A percentile compares a stretch with the other conserved stretches of the same genome.
Evolutionary conservation across 2,113 vertebrate species (phyloP).

Genomic region (Gorsachius goisagi): DNA sequence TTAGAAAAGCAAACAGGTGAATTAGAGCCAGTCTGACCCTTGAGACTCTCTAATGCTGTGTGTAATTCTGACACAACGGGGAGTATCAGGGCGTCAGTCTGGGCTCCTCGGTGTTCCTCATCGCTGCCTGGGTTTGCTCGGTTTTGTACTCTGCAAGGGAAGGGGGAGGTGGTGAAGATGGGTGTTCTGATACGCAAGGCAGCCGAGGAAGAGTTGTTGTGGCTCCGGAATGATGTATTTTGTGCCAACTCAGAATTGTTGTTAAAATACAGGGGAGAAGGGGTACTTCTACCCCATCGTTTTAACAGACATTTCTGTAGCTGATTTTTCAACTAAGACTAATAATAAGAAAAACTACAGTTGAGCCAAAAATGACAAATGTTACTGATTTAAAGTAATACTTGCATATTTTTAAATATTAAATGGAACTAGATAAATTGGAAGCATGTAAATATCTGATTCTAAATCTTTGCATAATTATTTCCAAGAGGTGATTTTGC

Average conservation of each 20-base stretch:
- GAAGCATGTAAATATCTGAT: constrained; percentile 61
- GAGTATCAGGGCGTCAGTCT: not conserved
- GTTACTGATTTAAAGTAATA: constrained; percentile 43
- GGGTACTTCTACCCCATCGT: not conserved
- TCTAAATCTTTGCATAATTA: constrained; percentile 31
- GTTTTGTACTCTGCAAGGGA: not conserved
- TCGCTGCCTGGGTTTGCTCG: not conserved
- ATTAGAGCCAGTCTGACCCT: not conserved
- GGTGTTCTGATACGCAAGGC: not conserved
- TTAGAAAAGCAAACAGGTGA: not conserved
- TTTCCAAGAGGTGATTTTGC: constrained; percentile 58
- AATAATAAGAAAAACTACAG: constrained; percentile 36
- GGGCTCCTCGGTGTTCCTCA: fast-evolving
- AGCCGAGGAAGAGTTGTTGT: not conserved
- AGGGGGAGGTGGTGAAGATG: not conserved
- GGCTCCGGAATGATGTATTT: not conserved
- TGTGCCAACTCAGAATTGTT: constrained; percentile 43
- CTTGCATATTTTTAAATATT: constrained; percentile 39
- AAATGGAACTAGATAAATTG: not conserved
- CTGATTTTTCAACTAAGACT: constrained; percentile 18
- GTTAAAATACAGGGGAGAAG: not conserved
- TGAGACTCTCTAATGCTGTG: fast-evolving
- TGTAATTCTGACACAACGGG: not conserved
- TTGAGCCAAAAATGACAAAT: constrained; percentile 52
- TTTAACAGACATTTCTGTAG: constrained; percentile 24